Conservation (phyloP, 1,140 invertebrate species). For the Stegodyphus mimosarum region DNA sequence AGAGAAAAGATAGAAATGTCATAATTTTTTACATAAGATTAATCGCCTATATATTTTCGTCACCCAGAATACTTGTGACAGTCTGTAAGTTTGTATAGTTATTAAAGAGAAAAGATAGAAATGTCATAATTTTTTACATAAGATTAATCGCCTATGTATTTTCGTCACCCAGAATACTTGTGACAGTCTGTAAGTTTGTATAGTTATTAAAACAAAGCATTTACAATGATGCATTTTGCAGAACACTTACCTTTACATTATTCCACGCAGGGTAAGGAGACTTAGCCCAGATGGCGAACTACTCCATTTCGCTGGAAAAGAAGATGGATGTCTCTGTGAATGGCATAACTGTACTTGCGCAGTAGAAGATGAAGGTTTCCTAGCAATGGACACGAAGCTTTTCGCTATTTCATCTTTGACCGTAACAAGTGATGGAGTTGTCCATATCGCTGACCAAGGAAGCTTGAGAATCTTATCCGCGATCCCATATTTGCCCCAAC, state of each 20-base stretch:
- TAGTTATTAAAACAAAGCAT: too few species aligned
- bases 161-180: too few species aligned
- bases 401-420: conserved; percentile 93
- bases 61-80: too few species aligned
- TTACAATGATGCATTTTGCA: too few species aligned
- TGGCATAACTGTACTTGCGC: conserved; percentile 62
- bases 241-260: background rate
- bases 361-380: conserved; percentile 51
- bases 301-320: conserved; percentile 86
- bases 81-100: too few species aligned
- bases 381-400: conserved; percentile 75
- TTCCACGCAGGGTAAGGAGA: conserved; percentile 75
- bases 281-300: conserved; percentile 94
- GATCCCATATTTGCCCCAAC: conserved; percentile 88
- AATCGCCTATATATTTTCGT: too few species aligned
- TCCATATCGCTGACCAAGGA: conserved; percentile 94
- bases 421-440: conserved; percentile 91
- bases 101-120: too few species aligned
- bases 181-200: too few species aligned
- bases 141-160: too few species aligned
- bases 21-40: too few species aligned
- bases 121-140: too few species aligned
- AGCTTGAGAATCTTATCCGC: conserved; percentile 87
- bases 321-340: conserved; percentile 58
- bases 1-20: too few species aligned